Evolutionary conservation across 2,888 invertebrate genomes (phyloP).

Genomic region (Torymus aiolomorphi): DNA sequence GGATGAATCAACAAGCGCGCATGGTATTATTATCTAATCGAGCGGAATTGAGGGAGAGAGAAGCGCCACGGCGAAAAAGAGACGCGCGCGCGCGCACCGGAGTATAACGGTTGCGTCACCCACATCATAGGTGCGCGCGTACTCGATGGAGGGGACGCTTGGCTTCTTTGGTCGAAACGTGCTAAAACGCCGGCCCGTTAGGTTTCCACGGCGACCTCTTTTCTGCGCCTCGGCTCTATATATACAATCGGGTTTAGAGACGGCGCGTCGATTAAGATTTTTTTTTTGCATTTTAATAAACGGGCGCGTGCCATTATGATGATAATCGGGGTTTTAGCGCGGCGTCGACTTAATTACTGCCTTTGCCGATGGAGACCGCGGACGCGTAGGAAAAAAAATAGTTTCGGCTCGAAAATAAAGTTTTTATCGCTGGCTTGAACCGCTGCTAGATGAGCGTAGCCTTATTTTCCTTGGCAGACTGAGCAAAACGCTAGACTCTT

Average conservation of each 20-base stretch:
- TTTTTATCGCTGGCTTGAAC: no score
- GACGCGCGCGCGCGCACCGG: not conserved
- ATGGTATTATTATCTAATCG: constrained; percentile 43
- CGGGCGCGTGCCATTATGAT: no score
- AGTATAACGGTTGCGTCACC: constrained; percentile 49
- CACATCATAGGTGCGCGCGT: constrained; percentile 33
- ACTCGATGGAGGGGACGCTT: not conserved
- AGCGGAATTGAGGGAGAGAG: not conserved
- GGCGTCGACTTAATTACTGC: no score
- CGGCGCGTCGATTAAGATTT: not conserved
- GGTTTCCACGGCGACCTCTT: constrained; percentile 27
- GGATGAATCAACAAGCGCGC: constrained; percentile 38
- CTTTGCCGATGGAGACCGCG: no score
- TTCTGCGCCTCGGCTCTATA: not conserved
- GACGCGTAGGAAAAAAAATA: no score
- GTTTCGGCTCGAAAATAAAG: no score
- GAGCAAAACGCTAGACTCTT: no score
- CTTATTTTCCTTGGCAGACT: no score
- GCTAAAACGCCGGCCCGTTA: constrained; percentile 38
- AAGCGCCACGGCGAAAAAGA: constrained; percentile 8
- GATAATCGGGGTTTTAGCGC: no score
- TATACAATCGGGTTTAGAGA: no score
- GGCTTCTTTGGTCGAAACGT: constrained; percentile 33
- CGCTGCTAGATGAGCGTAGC: no score
- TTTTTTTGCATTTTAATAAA: not conserved